phyloP scores from a whole-genome alignment of 1,140 invertebrate species.

The Aphaenogaster rudis region DNA sequence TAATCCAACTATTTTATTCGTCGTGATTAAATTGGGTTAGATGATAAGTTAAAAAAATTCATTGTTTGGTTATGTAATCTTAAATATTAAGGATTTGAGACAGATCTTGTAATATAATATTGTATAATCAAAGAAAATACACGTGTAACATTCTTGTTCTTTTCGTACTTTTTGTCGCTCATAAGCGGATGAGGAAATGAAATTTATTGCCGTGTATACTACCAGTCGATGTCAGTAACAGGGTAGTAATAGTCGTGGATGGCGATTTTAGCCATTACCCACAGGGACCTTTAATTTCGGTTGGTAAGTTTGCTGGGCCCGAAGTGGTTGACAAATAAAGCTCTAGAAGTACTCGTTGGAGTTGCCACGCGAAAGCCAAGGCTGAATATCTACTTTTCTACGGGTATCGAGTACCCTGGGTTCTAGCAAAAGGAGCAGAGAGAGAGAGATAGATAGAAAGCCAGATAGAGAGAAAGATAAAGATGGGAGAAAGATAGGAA shows the following conservation, averaged over 20 bases:
- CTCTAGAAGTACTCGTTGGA: slow-evolving; percentile 58
- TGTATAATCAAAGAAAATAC: neutral
- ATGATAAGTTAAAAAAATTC: neutral
- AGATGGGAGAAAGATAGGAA: slow-evolving; percentile 31
- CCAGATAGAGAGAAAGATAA: slow-evolving; percentile 23
- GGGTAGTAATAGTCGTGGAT: slow-evolving; percentile 56
- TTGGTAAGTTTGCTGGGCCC: slow-evolving; percentile 42
- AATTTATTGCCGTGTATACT: slow-evolving; percentile 35
- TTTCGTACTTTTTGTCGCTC: neutral
- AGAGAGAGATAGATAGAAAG: slow-evolving; percentile 23
- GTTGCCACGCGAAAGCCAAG: slow-evolving; percentile 73
- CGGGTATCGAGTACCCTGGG: slow-evolving; percentile 72
- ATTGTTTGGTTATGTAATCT: neutral
- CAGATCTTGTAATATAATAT: neutral
- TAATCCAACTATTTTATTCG: neutral
- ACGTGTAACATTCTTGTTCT: neutral
- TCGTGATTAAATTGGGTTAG: neutral
- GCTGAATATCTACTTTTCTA: slow-evolving; percentile 70
- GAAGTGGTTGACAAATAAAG: slow-evolving; percentile 82
- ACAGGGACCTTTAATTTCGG: slow-evolving; percentile 78
- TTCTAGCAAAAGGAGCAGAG: slow-evolving; percentile 47
- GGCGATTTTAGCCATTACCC: slow-evolving; percentile 70
- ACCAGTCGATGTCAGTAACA: slow-evolving; percentile 32
- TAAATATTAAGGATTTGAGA: neutral
- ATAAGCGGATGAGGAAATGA: slow-evolving; percentile 7